A percentile compares a stretch with the other conserved stretches of the same genome.
phyloP scores from a whole-genome alignment of 2,888 invertebrate species.

The Notodonta dromedarius region DNA sequence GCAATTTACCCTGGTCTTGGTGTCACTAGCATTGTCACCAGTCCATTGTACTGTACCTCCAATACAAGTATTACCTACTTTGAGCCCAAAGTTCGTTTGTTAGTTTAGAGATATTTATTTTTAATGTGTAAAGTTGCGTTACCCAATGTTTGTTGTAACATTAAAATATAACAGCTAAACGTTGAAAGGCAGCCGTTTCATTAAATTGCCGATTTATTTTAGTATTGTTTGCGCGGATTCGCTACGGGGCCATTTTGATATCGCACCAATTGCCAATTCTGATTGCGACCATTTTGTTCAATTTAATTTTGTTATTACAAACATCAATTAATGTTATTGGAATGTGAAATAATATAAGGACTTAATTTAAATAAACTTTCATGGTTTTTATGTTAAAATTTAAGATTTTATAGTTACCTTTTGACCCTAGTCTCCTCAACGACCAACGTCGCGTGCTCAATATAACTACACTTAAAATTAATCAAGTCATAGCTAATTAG shows the following conservation, averaged over 20 bases:
- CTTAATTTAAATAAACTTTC: background rate
- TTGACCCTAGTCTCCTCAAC: background rate
- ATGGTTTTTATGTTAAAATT: background rate
- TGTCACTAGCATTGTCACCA: too few species aligned
- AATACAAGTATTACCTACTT: too few species aligned
- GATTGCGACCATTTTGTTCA: background rate
- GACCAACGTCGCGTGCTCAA: too few species aligned
- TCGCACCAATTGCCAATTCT: background rate
- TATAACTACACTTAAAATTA: too few species aligned
- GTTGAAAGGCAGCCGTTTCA: background rate
- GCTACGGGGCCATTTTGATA: background rate
- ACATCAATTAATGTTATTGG: background rate
- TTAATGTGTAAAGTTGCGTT: background rate
- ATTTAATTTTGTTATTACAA: background rate
- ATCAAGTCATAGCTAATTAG: too few species aligned
- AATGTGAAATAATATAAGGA: background rate
- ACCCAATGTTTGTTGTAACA: background rate
- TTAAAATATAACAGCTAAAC: constrained; percentile 1
- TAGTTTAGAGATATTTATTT: too few species aligned
- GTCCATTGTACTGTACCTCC: too few species aligned
- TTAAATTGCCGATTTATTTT: constrained; percentile 4
- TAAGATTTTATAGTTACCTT: background rate
- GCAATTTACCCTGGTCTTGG: too few species aligned
- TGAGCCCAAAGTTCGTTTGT: too few species aligned
- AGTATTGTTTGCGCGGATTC: background rate